Percentiles rank a stretch among this genome's conserved stretches.
These are phyloP conservation scores for Drosophila algonquin DNA, from an alignment of 2,888 invertebrate genomes.

Conservation along the genomic window DNA sequence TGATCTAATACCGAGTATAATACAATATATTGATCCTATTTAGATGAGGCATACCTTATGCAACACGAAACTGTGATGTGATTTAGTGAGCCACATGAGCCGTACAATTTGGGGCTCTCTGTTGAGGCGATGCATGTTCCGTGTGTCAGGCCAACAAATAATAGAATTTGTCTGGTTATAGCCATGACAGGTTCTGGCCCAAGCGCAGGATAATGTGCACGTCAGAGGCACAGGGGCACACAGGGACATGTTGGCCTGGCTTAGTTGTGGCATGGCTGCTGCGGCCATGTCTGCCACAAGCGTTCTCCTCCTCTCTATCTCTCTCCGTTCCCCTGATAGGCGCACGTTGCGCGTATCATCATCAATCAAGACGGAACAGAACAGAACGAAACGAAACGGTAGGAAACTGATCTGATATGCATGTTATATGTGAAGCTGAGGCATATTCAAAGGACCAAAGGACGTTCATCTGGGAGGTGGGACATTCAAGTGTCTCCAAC, in stretches of 20 bases:
- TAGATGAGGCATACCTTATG: background rate
- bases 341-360: conserved; percentile 58
- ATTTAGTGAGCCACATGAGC: conserved; percentile 53
- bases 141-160: conserved; percentile 58
- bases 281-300: background rate
- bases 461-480: conserved; percentile 4
- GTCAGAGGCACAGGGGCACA: conserved; percentile 51
- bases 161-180: conserved; percentile 70
- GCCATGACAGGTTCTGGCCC: conserved; percentile 57
- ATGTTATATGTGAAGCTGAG: conserved; percentile 39
- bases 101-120: conserved; percentile 52
- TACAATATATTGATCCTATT: background rate
- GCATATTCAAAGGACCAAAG: conserved; percentile 50
- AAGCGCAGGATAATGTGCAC: conserved; percentile 62
- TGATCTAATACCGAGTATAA: background rate
- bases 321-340: conserved; percentile 15
- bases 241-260: conserved; percentile 28
- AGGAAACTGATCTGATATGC: conserved; percentile 70
- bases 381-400: conserved; percentile 53
- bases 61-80: conserved; percentile 45
- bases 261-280: conserved; percentile 39
- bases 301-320: background rate
- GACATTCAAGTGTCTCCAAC: conserved; percentile 15
- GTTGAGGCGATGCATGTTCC: conserved; percentile 27
- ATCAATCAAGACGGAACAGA: conserved; percentile 59